Evolutionary conservation across 2,888 invertebrate genomes (phyloP).

Genomic region (Temnothorax ravouxi): DNA sequence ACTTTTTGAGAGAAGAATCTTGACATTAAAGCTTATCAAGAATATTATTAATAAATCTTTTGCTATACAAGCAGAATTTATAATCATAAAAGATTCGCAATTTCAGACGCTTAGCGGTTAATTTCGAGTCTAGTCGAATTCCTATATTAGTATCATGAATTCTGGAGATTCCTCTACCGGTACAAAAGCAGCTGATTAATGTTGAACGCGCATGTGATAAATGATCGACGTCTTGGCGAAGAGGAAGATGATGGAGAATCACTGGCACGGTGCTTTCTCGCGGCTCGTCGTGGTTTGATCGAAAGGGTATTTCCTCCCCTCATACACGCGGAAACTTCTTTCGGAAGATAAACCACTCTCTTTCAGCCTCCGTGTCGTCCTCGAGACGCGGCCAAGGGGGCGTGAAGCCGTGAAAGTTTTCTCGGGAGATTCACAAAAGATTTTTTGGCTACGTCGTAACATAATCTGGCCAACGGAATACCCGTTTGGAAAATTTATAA

Average conservation of each 20-base stretch:
- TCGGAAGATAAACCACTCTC: constrained; percentile 72
- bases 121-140: constrained; percentile 39
- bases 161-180: constrained; percentile 25
- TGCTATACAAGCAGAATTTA: background rate
- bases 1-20: background rate
- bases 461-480: constrained; percentile 61
- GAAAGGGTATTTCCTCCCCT: constrained; percentile 72
- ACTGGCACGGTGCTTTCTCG: constrained; percentile 54
- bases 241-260: constrained; percentile 60
- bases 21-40: background rate
- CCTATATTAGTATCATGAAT: constrained; percentile 27
- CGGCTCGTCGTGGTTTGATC: constrained; percentile 75
- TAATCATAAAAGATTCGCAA: background rate
- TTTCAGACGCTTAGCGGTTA: background rate
- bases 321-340: constrained; percentile 73
- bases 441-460: constrained; percentile 59
- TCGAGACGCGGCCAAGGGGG: constrained; percentile 45
- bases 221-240: constrained; percentile 15
- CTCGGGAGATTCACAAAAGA: constrained; percentile 72
- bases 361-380: constrained; percentile 36
- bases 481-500: constrained; percentile 33
- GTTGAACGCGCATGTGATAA: constrained; percentile 47
- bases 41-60: background rate
- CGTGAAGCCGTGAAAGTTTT: constrained; percentile 64
- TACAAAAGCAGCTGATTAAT: constrained; percentile 45